These are phyloP conservation scores for Apus apus DNA, from an alignment of 2,113 vertebrate genomes.

Conservation along the genomic window DNA sequence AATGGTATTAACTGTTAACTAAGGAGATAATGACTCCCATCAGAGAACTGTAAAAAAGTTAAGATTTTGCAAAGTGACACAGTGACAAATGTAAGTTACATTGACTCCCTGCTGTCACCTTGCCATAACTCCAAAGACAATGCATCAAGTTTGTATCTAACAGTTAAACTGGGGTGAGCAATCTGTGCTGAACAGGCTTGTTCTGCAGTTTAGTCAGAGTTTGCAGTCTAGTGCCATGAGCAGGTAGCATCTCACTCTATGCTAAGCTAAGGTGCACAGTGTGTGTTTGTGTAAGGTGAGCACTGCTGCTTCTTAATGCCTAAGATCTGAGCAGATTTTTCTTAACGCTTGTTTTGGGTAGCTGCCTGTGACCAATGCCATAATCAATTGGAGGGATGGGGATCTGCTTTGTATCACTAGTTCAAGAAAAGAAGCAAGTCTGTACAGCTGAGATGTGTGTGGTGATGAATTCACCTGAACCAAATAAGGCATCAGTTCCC, in stretches of 20 bases:
- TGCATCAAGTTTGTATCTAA: background rate
- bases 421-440: background rate
- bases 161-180: background rate
- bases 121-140: background rate
- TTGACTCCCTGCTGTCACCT: background rate
- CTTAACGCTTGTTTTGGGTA: background rate
- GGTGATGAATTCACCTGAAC: background rate
- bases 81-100: background rate
- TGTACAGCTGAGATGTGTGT: background rate
- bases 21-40: background rate
- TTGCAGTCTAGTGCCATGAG: background rate
- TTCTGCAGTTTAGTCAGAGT: background rate
- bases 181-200: background rate
- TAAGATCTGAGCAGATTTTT: background rate
- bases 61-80: background rate
- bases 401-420: background rate
- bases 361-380: rapidly evolving
- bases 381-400: background rate
- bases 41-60: background rate
- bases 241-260: background rate
- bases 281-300: no score
- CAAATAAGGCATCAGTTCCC: background rate
- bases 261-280: background rate
- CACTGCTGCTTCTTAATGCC: background rate
- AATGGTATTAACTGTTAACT: background rate